Conservation (phyloP, 2,888 invertebrate species). For the Peribatodes rhomboidaria region DNA sequence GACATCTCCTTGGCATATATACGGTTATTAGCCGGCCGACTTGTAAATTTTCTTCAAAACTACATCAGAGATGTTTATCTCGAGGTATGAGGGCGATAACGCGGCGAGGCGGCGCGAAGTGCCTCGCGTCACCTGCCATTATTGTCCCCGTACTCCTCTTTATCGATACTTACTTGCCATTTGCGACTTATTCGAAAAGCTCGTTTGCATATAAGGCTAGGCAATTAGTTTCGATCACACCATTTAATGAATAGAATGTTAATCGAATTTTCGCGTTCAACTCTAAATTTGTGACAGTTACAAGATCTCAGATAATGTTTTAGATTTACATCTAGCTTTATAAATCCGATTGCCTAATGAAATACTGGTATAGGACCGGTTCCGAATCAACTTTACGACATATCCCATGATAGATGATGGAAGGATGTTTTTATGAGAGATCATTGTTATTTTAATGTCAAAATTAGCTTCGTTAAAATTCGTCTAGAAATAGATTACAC, state of each 20-base stretch:
- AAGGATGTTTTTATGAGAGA: conserved; percentile 42
- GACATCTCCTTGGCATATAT: conserved; percentile 75
- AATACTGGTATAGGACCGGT: conserved; percentile 56
- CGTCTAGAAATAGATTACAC: conserved; percentile 23
- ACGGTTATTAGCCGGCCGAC: conserved; percentile 74
- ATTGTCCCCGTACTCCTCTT: conserved; percentile 70
- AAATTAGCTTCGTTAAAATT: conserved; percentile 40
- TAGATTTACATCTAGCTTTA: conserved; percentile 64
- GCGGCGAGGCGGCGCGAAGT: conserved; percentile 52
- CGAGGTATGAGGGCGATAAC: conserved; percentile 61
- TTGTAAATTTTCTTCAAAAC: conserved; percentile 77
- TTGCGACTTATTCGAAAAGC: conserved; percentile 70
- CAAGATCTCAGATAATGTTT: conserved; percentile 65
- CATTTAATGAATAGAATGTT: conserved; percentile 71
- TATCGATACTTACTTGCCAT: conserved; percentile 71
- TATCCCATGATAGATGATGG: conserved; percentile 39
- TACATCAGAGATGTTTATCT: conserved; percentile 78
- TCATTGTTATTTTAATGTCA: conserved; percentile 43
- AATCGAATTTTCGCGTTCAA: conserved; percentile 69
- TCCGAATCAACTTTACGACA: conserved; percentile 47
- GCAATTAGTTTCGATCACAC: conserved; percentile 68
- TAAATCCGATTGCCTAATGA: conserved; percentile 59
- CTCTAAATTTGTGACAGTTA: conserved; percentile 65
- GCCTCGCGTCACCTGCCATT: conserved; percentile 43
- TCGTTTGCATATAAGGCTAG: conserved; percentile 74